Evolutionary conservation across 2,888 invertebrate species (phyloP), one percentile per base, ranked within the genome.

Genomic region (Temnothorax unifasciatus): DNA sequence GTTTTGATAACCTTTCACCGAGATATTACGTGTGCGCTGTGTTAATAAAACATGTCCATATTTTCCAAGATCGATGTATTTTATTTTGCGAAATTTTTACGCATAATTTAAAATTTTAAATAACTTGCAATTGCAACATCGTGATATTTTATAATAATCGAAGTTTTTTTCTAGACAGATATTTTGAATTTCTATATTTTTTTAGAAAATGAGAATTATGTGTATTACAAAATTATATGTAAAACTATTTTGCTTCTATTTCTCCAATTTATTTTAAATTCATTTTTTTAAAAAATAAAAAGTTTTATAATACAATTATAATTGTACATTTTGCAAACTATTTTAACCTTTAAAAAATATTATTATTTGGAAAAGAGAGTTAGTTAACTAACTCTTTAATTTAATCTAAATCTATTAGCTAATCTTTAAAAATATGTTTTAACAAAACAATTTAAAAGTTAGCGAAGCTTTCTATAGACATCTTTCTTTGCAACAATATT

Each of bases 51-150:
- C 44, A 69, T 18, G 11, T 44, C 29, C 4, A 44, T 34, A 47
- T 47, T 75, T 47, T 8, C n/a, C 13, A 38, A 41, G 13, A 71
- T 29, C n/a, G 54, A 73, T 38, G 18, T 21, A 73, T 25, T 54
- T 73, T 57, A 21, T 5, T 52, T 69, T 8, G 13, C 15, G n/a
- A 50, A 52, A 54, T 38, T 8, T n/a, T 2, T 1, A 11, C 34
- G 18, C 3, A 44, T 59, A 44, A 29, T 29, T 29, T 29, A 29
- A 29, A 29, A 3, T 29, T 74, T 50, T 29, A 57, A 71, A 71
- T 71, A 73, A n/a, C 15, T 13, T 11, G 9, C 41, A 15, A 74
- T 44, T 74, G 2, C 4, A 3, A 52, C 8, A 34, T 18, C 29
- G 6, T 47, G 13, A 44, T 6, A 29, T 74, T 44, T 74, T 61